Conservation (phyloP, 2,888 invertebrate genomes). For the Machimus atricapillus region DNA sequence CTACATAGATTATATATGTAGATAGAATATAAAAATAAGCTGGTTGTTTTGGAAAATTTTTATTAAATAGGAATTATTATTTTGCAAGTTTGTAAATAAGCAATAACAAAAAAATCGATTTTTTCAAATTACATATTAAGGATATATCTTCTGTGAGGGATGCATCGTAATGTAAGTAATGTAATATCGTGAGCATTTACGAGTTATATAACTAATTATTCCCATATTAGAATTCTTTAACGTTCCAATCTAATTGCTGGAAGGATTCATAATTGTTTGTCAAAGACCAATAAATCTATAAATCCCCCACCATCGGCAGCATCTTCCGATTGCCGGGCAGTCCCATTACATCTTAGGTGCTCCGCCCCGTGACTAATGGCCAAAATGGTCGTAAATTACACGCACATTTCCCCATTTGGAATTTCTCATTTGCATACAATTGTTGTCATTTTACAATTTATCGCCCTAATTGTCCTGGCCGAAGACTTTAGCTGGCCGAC, state of each 20-base stretch:
- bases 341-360: slow-evolving; percentile 2
- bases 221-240: not conserved
- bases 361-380: slow-evolving; percentile 21
- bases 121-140: too few relatives aligned
- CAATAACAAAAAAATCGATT: too few relatives aligned
- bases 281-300: not conserved
- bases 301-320: not conserved
- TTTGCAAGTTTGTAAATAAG: too few relatives aligned
- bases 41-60: too few relatives aligned
- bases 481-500: not conserved
- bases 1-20: too few relatives aligned
- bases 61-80: too few relatives aligned
- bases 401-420: slow-evolving; percentile 35
- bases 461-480: slow-evolving; percentile 35
- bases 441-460: slow-evolving; percentile 42
- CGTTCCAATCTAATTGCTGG: not conserved
- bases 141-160: too few relatives aligned
- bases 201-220: not conserved
- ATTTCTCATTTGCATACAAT: slow-evolving; percentile 40
- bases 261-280: not conserved
- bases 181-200: not conserved
- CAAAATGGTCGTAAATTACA: slow-evolving; percentile 26
- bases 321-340: not conserved
- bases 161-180: too few relatives aligned
- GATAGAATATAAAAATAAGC: too few relatives aligned